These are phyloP conservation scores for Emydocephalus ijimae DNA, from an alignment of 2,113 vertebrate species.

Conservation along the genomic window DNA sequence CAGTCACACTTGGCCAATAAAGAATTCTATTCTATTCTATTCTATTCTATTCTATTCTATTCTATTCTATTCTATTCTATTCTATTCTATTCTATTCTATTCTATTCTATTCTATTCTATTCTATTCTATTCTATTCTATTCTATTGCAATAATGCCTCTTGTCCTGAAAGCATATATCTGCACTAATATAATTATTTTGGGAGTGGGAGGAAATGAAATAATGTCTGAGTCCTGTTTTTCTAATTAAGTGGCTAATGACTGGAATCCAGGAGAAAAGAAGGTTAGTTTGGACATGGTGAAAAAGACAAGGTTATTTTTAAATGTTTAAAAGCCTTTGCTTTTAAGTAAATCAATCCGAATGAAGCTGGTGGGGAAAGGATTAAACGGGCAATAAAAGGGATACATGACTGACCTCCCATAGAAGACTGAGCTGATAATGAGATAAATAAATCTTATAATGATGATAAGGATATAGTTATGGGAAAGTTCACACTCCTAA, in stretches of 20 bases:
- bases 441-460: slow-evolving; percentile 77
- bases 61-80: neutral
- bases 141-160: neutral
- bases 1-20: too few relatives aligned
- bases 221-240: neutral
- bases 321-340: slow-evolving; percentile 70
- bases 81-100: neutral
- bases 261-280: slow-evolving; percentile 48
- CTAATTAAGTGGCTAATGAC: slow-evolving; percentile 56
- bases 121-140: too few relatives aligned
- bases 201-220: neutral
- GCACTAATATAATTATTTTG: slow-evolving; percentile 32
- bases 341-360: slow-evolving; percentile 69
- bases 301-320: slow-evolving; percentile 61
- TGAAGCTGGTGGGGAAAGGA: slow-evolving; percentile 69
- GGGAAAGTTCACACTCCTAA: slow-evolving; percentile 65
- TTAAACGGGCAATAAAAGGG: slow-evolving; percentile 78
- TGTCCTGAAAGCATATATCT: accelerated
- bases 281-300: slow-evolving; percentile 52
- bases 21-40: too few relatives aligned
- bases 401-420: slow-evolving; percentile 72
- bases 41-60: too few relatives aligned
- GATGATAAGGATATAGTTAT: slow-evolving; percentile 76
- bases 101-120: too few relatives aligned
- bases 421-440: slow-evolving; percentile 71